A percentile compares a stretch with the other conserved stretches of the same genome.
phyloP scores from a whole-genome alignment of 2,797 vertebrate species.

The Chiloscyllium punctatum region DNA sequence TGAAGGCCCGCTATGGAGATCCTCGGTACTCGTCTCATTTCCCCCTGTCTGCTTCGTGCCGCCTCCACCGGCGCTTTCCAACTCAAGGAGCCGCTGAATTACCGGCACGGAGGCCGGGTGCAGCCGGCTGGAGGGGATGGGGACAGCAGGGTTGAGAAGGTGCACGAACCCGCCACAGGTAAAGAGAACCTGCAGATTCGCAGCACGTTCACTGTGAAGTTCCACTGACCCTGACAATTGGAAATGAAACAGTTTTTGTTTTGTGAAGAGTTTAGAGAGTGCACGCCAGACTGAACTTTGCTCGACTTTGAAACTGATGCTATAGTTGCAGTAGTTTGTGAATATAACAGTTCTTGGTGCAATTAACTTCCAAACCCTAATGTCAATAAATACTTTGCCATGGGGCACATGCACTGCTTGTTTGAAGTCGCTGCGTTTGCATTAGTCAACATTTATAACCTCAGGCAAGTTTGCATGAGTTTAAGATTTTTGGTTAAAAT shows the following conservation, averaged over 20 bases:
- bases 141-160: constrained; percentile 59
- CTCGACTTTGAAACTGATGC: neutral
- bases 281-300: neutral
- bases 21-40: constrained; percentile 43
- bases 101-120: constrained; percentile 69
- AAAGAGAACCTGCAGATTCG: neutral
- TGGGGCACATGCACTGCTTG: neutral
- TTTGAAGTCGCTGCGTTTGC: neutral
- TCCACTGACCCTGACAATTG: neutral
- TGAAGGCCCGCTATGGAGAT: constrained; percentile 22
- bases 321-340: neutral
- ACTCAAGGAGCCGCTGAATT: constrained; percentile 71
- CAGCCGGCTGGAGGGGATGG: constrained; percentile 52
- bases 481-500: neutral
- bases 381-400: neutral
- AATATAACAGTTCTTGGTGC: neutral
- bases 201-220: neutral
- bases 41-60: constrained; percentile 43
- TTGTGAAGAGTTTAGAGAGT: neutral
- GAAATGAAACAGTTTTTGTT: neutral
- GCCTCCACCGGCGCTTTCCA: constrained; percentile 61
- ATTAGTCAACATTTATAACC: neutral
- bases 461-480: neutral
- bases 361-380: neutral
- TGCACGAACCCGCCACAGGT: constrained; percentile 88